Percentiles rank a stretch among this genome's conserved stretches.
Conservation (phyloP, 2,888 invertebrate species). For the Leptura quadrifasciata region DNA sequence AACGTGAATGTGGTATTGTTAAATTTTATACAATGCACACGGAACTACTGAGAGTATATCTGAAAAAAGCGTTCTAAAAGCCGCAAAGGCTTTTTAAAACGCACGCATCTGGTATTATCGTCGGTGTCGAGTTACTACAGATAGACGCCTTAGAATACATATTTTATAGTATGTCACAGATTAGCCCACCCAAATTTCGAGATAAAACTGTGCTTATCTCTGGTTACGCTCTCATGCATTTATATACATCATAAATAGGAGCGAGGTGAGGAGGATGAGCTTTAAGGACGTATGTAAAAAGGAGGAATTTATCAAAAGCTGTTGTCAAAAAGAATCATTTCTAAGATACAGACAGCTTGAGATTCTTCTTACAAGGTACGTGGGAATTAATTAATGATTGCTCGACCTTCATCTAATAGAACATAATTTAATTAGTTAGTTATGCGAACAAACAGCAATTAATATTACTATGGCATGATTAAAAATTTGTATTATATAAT, state of each 20-base stretch:
- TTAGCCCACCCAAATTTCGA: slow-evolving; percentile 33
- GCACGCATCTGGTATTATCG: slow-evolving; percentile 17
- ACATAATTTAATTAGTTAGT: neutral
- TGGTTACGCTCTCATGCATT: neutral
- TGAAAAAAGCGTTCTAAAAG: slow-evolving; percentile 12
- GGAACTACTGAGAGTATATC: slow-evolving; percentile 30
- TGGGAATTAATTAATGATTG: neutral
- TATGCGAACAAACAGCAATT: neutral
- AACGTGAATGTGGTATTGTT: slow-evolving; percentile 32
- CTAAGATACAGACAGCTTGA: neutral
- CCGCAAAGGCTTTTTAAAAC: slow-evolving; percentile 17
- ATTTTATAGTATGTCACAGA: slow-evolving; percentile 18
- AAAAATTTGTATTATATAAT: neutral
- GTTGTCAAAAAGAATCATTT: neutral
- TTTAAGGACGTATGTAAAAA: neutral
- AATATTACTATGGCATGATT: neutral
- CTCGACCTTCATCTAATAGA: neutral
- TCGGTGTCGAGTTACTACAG: slow-evolving; percentile 24
- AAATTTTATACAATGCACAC: slow-evolving; percentile 31
- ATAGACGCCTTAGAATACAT: slow-evolving; percentile 27
- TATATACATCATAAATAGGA: neutral
- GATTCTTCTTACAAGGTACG: slow-evolving; percentile 7
- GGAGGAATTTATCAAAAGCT: neutral
- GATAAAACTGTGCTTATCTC: slow-evolving; percentile 21
- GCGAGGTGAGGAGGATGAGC: neutral